Percentiles rank a stretch among this genome's conserved stretches.
These are phyloP conservation scores for Anarrhichthys ocellatus DNA, from an alignment of 2,113 vertebrate genomes.

Conservation along the genomic window DNA sequence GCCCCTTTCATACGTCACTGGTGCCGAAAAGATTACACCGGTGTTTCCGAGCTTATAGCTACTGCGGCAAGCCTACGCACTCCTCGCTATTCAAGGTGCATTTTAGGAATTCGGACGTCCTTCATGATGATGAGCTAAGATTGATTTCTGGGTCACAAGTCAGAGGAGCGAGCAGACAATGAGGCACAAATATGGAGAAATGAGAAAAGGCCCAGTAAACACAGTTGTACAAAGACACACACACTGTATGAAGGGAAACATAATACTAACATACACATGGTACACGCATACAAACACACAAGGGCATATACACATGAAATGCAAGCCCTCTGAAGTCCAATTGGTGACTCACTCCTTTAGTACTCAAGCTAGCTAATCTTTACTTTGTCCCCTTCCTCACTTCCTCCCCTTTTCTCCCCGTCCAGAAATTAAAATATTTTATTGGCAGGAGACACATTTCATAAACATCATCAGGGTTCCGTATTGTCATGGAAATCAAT, in stretches of 20 bases:
- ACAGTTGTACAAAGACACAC: neutral
- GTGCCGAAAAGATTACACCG: neutral
- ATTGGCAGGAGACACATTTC: slow-evolving; percentile 66
- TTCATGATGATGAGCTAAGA: neutral
- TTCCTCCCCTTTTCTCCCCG: slow-evolving; percentile 8
- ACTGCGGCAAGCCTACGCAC: neutral
- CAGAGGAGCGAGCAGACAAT: neutral
- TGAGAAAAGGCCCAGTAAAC: neutral
- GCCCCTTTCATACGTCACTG: neutral
- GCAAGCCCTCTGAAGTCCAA: slow-evolving; percentile 1
- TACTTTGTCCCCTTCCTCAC: slow-evolving; percentile 29
- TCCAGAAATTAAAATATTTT: slow-evolving; percentile 72
- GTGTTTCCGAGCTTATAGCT: neutral
- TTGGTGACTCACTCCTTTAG: slow-evolving; percentile 57
- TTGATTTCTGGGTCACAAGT: neutral
- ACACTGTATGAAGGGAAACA: neutral
- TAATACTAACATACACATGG: neutral
- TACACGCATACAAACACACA: neutral
- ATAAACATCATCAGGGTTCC: slow-evolving; percentile 67
- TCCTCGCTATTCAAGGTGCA: neutral
- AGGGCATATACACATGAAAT: neutral
- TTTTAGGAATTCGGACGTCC: neutral
- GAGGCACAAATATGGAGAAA: neutral
- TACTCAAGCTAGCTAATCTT: slow-evolving; percentile 35
- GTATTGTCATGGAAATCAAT: slow-evolving; percentile 72